These are phyloP conservation scores for Emydocephalus ijimae DNA, from an alignment of 2,113 vertebrate species.

Conservation along the genomic window DNA sequence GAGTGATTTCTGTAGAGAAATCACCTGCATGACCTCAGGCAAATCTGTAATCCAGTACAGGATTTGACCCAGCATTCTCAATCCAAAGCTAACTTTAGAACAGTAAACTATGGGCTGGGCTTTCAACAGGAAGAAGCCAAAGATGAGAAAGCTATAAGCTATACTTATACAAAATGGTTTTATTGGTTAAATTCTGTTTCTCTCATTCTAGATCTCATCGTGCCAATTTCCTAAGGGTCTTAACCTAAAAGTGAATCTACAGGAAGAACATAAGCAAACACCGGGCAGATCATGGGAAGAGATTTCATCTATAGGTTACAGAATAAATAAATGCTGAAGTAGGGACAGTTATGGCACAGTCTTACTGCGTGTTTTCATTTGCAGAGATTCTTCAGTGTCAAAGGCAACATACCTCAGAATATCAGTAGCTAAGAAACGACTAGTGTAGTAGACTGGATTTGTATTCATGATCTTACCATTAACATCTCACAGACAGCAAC, in stretches of 20 bases:
- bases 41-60: background rate
- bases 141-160: slow-evolving; percentile 1
- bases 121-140: slow-evolving; percentile 15
- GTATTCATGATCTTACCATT: background rate
- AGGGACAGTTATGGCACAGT: too few relatives aligned
- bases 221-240: slow-evolving; percentile 14
- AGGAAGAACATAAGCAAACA: background rate
- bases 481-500: background rate
- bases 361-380: background rate
- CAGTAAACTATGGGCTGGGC: background rate
- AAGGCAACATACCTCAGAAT: background rate
- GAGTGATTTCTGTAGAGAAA: background rate
- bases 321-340: background rate
- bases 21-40: background rate
- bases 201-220: background rate
- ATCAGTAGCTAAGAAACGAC: background rate
- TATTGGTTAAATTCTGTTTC: background rate
- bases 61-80: background rate
- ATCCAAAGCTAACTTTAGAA: background rate
- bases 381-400: background rate
- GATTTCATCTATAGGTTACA: background rate
- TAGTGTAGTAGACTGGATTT: background rate
- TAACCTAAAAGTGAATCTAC: background rate
- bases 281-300: slow-evolving; percentile 15
- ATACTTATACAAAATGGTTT: slow-evolving; percentile 28